Base-by-base conservation (phyloP, 1,140 invertebrate species). In the Himalopsyche phryganea region DNA sequence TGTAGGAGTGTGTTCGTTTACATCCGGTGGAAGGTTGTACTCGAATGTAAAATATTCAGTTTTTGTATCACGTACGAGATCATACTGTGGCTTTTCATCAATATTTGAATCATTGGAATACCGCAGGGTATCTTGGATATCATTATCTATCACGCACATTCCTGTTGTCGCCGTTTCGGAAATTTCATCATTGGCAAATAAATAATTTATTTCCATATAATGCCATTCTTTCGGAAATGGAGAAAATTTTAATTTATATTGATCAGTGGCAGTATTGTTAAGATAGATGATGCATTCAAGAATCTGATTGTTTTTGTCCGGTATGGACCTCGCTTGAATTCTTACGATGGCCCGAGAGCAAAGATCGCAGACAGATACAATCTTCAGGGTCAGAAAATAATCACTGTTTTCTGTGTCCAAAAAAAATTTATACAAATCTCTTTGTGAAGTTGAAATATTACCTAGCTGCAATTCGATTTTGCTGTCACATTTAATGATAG, bases 21-120 rank as follows among this genome's bases (percentile, higher is more conserved):
- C 68, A 36, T 78, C 79, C 0, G 76, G 72, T 0, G 83, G 69
- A 52, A 88, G 68, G 55, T 87, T 85, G 61, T 84, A 89, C 28
- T 87, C 84, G 62, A 85, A 89, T 9, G 83, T 75, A 65, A 89
- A 89, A 65, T 87, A 88, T 41, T 86, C 82, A 11, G 83, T 80
- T 62, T 81, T 82, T 1, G 84, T 81, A 59, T 85, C 85, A n/a
- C 85, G 76, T 58, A 83, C 75, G 41, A 90, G 69, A n/a, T 79
- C 69, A 49, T 65, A 77, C 68, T 68, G 75, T n/a, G n/a, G n/a
- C n/a, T n/a, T n/a, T n/a, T n/a, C n/a, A n/a, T n/a, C n/a, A n/a
- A n/a, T 35, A 7, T n/a, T 35, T 35, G 6, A 35, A 35, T 7
- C 33, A 14, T 42, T n/a, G n/a, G n/a, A n/a, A n/a, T n/a, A n/a